Conservation (phyloP, 2,113 vertebrate species). For the Manacus vitellinus region DNA sequence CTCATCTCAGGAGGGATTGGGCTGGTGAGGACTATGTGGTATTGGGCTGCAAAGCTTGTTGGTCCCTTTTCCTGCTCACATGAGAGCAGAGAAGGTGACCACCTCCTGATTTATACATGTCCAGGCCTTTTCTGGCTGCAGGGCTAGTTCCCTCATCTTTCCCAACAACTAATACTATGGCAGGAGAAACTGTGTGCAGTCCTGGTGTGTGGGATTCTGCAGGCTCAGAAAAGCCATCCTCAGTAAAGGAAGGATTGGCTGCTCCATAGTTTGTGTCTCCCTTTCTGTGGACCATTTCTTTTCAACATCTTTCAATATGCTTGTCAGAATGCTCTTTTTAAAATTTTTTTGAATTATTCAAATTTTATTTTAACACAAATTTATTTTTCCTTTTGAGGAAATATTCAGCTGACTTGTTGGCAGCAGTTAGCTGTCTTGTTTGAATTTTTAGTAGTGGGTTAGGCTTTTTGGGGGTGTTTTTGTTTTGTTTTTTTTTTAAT, state of each 20-base stretch:
- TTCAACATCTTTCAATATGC: not conserved
- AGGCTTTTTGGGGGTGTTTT: not conserved
- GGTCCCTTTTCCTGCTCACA: not conserved
- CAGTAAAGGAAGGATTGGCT: not conserved
- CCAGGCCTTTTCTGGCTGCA: not conserved
- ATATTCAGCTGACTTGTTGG: conserved; percentile 16
- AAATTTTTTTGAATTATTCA: not conserved
- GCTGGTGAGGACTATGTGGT: rapidly evolving
- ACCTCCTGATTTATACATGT: not conserved
- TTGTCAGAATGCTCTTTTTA: not conserved
- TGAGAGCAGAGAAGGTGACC: not conserved
- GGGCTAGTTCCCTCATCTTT: not conserved
- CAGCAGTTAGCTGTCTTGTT: conserved; percentile 49
- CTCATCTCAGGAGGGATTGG: not conserved
- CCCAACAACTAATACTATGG: not conserved
- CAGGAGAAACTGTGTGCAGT: not conserved
- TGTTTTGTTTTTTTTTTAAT: not conserved
- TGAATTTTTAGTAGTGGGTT: conserved; percentile 12
- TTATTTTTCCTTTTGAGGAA: conserved; percentile 70
- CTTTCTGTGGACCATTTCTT: conserved; percentile 17
- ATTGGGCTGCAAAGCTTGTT: not conserved
- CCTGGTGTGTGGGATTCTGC: not conserved
- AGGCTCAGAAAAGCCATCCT: conserved; percentile 9
- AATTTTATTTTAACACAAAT: conserved; percentile 20
- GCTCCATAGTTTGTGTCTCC: not conserved